phyloP scores from a whole-genome alignment of 2,113 vertebrate genomes.

The Sisor rabdophorus region DNA sequence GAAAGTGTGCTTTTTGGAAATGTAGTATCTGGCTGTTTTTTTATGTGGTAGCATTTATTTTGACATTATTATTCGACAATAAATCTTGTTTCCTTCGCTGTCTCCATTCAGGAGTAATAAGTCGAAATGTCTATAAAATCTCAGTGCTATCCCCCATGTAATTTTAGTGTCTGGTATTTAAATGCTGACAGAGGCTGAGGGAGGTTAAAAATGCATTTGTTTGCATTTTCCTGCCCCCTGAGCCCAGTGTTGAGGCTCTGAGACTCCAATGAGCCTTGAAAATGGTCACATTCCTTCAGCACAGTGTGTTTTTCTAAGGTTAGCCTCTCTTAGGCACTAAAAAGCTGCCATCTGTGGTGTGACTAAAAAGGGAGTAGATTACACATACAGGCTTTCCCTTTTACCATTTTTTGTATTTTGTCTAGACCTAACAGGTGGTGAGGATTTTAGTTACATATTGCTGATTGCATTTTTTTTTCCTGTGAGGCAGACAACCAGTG shows the following conservation, averaged over 20 bases:
- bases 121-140: slow-evolving; percentile 49
- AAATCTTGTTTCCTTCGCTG: slow-evolving; percentile 41
- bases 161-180: slow-evolving; percentile 57
- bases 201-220: slow-evolving; percentile 61
- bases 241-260: slow-evolving; percentile 37
- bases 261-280: slow-evolving; percentile 57
- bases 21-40: slow-evolving; percentile 17
- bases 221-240: slow-evolving; percentile 55
- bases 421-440: slow-evolving; percentile 58
- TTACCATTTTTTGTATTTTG: slow-evolving; percentile 4
- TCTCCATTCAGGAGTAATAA: slow-evolving; percentile 23
- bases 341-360: slow-evolving; percentile 28
- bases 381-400: slow-evolving; percentile 12
- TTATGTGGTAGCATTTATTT: slow-evolving; percentile 37
- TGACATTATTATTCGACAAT: slow-evolving; percentile 51
- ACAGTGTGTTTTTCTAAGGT: slow-evolving; percentile 67
- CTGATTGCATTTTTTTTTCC: background rate
- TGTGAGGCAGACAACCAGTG: background rate
- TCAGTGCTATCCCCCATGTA: slow-evolving; percentile 50
- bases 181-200: slow-evolving; percentile 50
- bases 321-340: slow-evolving; percentile 43
- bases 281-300: slow-evolving; percentile 67
- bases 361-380: slow-evolving; percentile 30
- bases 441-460: slow-evolving; percentile 52
- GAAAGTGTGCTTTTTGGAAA: slow-evolving; percentile 41